Evolutionary conservation across 2,113 vertebrate genomes (phyloP), one percentile per base, ranked within the genome.

Genomic region (Scomber japonicus): DNA sequence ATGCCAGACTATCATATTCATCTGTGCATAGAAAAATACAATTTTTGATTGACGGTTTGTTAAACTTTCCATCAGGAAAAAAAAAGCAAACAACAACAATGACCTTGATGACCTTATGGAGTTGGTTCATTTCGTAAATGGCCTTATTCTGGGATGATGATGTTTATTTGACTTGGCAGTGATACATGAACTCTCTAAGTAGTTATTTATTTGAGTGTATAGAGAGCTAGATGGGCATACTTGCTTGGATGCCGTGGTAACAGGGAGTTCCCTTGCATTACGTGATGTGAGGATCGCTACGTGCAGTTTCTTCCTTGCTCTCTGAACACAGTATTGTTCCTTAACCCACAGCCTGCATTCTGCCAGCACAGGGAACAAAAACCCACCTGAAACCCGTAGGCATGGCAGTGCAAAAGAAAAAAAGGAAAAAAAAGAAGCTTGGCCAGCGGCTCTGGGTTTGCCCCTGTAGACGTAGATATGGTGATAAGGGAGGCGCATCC

Each of bases 311-410:
- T 87, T 86, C 71, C 72, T 83, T 77, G 79, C 89, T 77, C 56
- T 89, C 63, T 84, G 77, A 89, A 87, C 84, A 69, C 75, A 3
- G 73, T 65, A 93, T 95, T 95, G 90, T 95, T 94, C 82, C 50
- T 53, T 9, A 63, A 80, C 89, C 92, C 94, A 80, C 91, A 94
- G 90, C 93, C 92, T 93, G 91, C 91, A 94, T 94, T 91, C 78
- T 75, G 84, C 86, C 66, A 65, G 60, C 80, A 86, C 81, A 60
- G 66, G 73, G 80, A 92, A 93, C 85, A 91, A 86, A 90, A 91
- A 77, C 83, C 90, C 83, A 92, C 73, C 85, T 91, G 82, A 91
- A 90, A 83, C 64, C 75, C 45, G 78, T 69, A 90, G 64, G 74
- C 87, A 86, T 83, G 66, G 79, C 5, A 24, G 80, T 62, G 74